Percentiles rank a stretch among this genome's conserved stretches.
phyloP scores from a whole-genome alignment of 2,888 invertebrate genomes.

The Crocallis elinguaria region DNA sequence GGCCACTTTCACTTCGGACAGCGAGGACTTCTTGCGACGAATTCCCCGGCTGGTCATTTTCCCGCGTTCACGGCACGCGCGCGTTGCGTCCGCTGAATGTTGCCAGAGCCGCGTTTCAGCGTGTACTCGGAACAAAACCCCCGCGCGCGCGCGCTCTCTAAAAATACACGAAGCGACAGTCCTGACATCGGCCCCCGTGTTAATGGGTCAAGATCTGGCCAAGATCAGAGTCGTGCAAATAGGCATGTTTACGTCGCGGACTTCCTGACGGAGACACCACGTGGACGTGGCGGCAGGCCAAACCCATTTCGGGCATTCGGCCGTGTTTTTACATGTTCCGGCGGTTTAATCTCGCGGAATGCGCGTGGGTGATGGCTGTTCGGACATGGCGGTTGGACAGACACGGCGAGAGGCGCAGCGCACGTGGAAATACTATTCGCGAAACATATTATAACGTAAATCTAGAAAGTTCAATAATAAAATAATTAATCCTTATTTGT shows the following conservation, averaged over 20 bases:
- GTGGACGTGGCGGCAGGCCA: constrained; percentile 60
- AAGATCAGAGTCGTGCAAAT: constrained; percentile 78
- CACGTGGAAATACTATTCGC: no score
- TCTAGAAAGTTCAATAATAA: no score
- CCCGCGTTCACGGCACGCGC: constrained; percentile 35
- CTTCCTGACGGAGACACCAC: constrained; percentile 62
- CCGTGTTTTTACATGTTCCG: constrained; percentile 22
- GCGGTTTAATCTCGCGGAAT: constrained; percentile 17
- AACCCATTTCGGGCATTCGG: constrained; percentile 39
- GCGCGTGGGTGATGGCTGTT: constrained; percentile 13
- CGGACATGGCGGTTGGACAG: background rate
- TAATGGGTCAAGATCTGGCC: constrained; percentile 85
- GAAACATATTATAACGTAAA: no score
- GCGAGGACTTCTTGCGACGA: constrained; percentile 94
- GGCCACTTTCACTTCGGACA: constrained; percentile 95
- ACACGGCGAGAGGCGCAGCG: no score
- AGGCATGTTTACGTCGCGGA: constrained; percentile 72
- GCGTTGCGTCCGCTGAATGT: constrained; percentile 54
- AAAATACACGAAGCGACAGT: constrained; percentile 79
- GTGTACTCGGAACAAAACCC: constrained; percentile 60
- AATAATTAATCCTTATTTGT: no score
- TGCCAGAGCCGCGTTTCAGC: constrained; percentile 53
- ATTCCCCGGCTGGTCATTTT: constrained; percentile 92
- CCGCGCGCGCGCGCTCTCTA: constrained; percentile 68
- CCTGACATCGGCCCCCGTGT: constrained; percentile 76